Conservation (phyloP, 2,888 invertebrate species). For the Drosophila diplacantha region DNA sequence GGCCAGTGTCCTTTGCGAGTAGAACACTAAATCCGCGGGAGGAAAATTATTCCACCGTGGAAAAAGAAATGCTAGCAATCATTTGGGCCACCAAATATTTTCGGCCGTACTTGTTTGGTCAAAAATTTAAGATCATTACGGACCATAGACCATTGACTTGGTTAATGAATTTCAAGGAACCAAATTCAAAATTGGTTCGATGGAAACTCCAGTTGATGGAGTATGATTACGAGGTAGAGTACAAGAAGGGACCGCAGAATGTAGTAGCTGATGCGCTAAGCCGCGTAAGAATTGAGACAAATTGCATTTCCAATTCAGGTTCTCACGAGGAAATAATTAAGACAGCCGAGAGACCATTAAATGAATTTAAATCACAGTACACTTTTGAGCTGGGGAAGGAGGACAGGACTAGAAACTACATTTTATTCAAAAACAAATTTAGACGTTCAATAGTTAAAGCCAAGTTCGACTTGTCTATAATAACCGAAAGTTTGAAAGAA, state of each 20-base stretch:
- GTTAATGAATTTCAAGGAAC: not conserved
- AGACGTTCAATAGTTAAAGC: not conserved
- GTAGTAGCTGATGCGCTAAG: conserved; percentile 1
- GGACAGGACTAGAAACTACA: not conserved
- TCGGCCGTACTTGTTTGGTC: not conserved
- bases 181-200: conserved; percentile 7
- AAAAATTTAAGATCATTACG: not conserved
- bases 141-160: conserved; percentile 1
- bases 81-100: too few relatives aligned
- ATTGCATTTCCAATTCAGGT: not conserved
- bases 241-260: not conserved
- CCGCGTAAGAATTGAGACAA: not conserved
- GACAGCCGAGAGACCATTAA: not conserved
- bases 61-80: not conserved
- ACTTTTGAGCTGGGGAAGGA: not conserved
- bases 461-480: too few relatives aligned
- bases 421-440: not conserved
- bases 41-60: not conserved
- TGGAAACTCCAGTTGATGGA: conserved; percentile 2
- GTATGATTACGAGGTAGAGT: conserved; percentile 1
- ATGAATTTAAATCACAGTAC: conserved; percentile 2
- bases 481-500: not conserved
- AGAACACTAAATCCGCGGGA: not conserved
- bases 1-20: not conserved
- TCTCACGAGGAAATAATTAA: not conserved